Evolutionary conservation across 2,113 vertebrate genomes (phyloP), one percentile per base, ranked within the genome.

Genomic region (Talpa occidentalis): DNA sequence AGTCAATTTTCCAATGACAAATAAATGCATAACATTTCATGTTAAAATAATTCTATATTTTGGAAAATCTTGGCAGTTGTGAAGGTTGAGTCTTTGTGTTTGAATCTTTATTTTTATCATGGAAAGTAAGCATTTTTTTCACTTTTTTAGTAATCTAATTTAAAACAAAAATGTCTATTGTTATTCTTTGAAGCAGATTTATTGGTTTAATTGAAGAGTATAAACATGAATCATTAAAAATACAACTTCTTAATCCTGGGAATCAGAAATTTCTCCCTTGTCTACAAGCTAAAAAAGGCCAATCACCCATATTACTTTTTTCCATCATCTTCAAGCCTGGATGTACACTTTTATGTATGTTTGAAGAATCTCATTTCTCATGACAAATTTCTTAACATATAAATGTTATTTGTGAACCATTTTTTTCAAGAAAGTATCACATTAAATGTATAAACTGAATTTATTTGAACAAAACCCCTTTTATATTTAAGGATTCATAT

Each of bases 21-120:
- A 69, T 79, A 86, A 89, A 80, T 79, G 28, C 16, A 35, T 28
- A 66, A 32, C 6, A 62, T 60, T 16, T 15, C 32, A 87, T 88
- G 56, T 35, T 64, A 42, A 86, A 19, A 37, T 40, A 86, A 62
- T 42, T 52, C 59, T 69, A 7, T 60, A 54, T 81, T 90, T 86
- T 80, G 44, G 6, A 22, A 77, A 87, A 62, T 56, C 54, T 92
- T 83, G 35, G 24, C 14, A 66, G 40, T 72, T 76, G 72, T 42
- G 40, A 22, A 81, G 81, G 60, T 62, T 87, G 44, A 87, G 28
- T 0, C 28, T 79, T 87, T 96, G 12, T 76, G 70, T 40, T 17
- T 67, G 35, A 40, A 80, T 77, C 49, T 96, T 90, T 82, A 74
- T 91, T 93, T 91, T 62, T 62, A 67, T 64, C 10, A n/a, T 21